Base-by-base conservation (phyloP, 2,888 invertebrate genomes). In the Lochmaea capreae region DNA sequence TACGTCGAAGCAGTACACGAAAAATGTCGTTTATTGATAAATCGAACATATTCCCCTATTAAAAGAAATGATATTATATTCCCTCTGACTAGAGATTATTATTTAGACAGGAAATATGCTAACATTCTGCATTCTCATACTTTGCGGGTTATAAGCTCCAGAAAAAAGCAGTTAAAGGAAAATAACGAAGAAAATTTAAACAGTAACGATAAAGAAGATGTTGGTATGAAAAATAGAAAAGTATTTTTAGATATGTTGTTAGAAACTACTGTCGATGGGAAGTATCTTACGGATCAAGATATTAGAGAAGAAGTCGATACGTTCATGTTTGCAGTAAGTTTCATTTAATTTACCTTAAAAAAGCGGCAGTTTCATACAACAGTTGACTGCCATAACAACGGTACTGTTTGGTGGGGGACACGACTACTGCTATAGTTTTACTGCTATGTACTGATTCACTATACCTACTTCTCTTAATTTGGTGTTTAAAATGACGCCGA, bases 241-340 rank as follows among this genome's bases (percentile, higher is more conserved):
- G 92, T 92, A 0, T 93, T 94, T 81, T 86, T 94, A 81, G 93
- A 94, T 86, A 86, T 93, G 54, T 83, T 94, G 5, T 84, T 94
- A 14, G 87, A 79, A 39, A 69, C 74, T 3, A 90, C 89, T 79
- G 88, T 90, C 14, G 90, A 91, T 78, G 92, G 91, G 1, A 84
- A 89, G 75, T 89, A 89, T 5, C 85, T 94, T 61, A 89, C 89
- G 10, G 89, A 91, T 76, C 84, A 90, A 43, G 90, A 90, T 75
- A 89, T 94, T 59, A 88, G 91, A 70, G 92, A 93, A 83, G 92
- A 93, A 87, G 92, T 93, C 0, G 92, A 93, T 78, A 93, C 93
- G 0, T 93, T 93, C 79, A 91, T 93, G 91, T 93, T 93, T 85
- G 93, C 91, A 85, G 92, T 92, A 83, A 85, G 83, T 57, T 14